phyloP scores from a whole-genome alignment of 1,140 invertebrate species.

The Coptotermes formosanus region DNA sequence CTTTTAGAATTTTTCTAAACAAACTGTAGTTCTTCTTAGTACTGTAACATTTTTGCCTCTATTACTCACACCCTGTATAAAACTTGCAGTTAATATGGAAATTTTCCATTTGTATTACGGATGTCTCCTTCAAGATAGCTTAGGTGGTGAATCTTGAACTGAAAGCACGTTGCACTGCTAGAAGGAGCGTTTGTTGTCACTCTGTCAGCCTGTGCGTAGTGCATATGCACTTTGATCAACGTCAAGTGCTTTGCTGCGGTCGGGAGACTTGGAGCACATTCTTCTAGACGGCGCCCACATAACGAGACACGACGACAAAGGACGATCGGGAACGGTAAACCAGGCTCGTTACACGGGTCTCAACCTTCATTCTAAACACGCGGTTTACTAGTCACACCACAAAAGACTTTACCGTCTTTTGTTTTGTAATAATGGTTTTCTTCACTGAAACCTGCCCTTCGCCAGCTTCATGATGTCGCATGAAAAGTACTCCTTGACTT shows the following conservation, averaged over 20 bases:
- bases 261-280: background rate
- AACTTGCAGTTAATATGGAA: no score
- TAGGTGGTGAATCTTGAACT: no score
- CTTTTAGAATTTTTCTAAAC: no score
- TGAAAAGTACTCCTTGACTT: background rate
- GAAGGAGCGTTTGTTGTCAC: background rate
- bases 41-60: no score
- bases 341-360: background rate
- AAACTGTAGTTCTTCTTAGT: no score
- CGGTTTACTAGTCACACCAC: background rate
- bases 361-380: background rate
- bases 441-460: background rate
- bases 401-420: background rate
- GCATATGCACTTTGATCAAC: background rate
- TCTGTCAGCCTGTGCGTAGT: background rate
- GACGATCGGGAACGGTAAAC: background rate
- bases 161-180: no score
- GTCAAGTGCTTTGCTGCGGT: background rate
- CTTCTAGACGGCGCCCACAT: background rate
- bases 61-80: no score
- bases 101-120: no score
- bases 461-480: background rate
- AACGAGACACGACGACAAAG: slow-evolving; percentile 9
- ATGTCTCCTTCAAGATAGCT: no score
- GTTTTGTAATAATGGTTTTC: slow-evolving; percentile 3